Base-by-base conservation (phyloP, 2,888 invertebrate species). In the Lasioglossum calceatum region DNA sequence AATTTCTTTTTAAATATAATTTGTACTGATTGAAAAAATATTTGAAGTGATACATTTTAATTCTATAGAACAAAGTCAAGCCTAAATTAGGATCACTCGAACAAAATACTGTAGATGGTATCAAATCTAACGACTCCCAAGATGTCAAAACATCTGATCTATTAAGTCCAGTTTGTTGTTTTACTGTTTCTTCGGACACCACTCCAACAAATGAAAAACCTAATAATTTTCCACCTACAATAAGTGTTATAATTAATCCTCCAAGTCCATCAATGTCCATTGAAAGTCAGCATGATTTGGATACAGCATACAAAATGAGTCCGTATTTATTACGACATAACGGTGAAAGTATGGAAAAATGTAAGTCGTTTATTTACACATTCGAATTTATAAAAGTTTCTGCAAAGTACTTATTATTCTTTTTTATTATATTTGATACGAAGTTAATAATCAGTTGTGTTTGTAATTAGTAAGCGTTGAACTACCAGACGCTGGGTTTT, bases 401-500 rank as follows among this genome's bases (percentile, higher is more conserved):
- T 32, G n/a, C 32, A 14, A 47, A 64, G 42, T 16, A 79, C 2
- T 1, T 36, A 27, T 23, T 76, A 61, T 44, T 19, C 10, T 39
- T 61, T 23, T 3, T n/a, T 50, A 19, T 42, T 54, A n/a, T 36
- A 32, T 23, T 16, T 42, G 42, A 27, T 74, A 16, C 32, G 27
- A 67, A 73, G 16, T 71, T 16, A 70, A 70, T 77, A 71, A 42
- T 70, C 16, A 19, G 50, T 82, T 87, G 67, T 54, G 42, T 36
- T 27, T 50, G 58, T 77, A 7, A 70, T 50, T 79, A 95, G 95
- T 96, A 85, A 95, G 95, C 64, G 95, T 95, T 2, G 95, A 95
- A 79, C 92, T 95, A 32, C 95, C 95, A 39, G 95, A 95, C 50
- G 95, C 97, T 42, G 97, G 97, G 89, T 97, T 97, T 92, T 98